Evolutionary conservation across 1,140 invertebrate species (phyloP).

Genomic region (Procambarus clarkii): DNA sequence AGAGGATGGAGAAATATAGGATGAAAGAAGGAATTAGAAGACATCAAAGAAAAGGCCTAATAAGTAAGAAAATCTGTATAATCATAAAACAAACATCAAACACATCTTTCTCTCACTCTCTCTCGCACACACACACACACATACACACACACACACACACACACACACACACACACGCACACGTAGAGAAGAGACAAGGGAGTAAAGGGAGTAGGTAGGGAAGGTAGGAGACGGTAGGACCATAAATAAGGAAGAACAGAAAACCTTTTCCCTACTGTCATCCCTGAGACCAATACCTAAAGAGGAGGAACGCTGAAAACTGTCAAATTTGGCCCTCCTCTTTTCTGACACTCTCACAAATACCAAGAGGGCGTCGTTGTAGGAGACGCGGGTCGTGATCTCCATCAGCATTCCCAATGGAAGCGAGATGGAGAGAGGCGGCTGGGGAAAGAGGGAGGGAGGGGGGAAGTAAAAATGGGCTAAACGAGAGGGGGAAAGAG

Average conservation of each 20-base stretch:
- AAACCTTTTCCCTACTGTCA: neutral
- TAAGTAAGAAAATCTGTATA: too few species aligned
- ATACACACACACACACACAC: too few species aligned
- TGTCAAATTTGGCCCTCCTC: neutral
- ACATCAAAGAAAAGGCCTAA: too few species aligned
- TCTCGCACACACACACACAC: too few species aligned
- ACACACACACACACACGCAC: too few species aligned
- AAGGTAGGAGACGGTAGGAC: neutral
- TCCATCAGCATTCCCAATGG: neutral
- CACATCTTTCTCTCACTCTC: too few species aligned
- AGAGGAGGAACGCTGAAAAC: conserved; percentile 1
- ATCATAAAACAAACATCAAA: too few species aligned
- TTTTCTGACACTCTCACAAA: conserved; percentile 11
- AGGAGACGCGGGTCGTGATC: neutral
- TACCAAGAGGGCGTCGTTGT: conserved; percentile 8
- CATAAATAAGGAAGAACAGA: neutral
- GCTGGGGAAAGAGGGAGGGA: neutral
- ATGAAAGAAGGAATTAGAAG: too few species aligned
- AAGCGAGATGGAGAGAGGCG: neutral
- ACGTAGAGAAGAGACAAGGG: too few species aligned
- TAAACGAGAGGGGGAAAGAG: neutral
- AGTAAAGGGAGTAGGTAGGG: neutral
- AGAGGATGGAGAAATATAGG: too few species aligned
- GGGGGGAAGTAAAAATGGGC: neutral
- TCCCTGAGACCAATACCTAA: conserved; percentile 12